Base-by-base conservation (phyloP, 2,888 invertebrate genomes). In the Hartigia nigra region DNA sequence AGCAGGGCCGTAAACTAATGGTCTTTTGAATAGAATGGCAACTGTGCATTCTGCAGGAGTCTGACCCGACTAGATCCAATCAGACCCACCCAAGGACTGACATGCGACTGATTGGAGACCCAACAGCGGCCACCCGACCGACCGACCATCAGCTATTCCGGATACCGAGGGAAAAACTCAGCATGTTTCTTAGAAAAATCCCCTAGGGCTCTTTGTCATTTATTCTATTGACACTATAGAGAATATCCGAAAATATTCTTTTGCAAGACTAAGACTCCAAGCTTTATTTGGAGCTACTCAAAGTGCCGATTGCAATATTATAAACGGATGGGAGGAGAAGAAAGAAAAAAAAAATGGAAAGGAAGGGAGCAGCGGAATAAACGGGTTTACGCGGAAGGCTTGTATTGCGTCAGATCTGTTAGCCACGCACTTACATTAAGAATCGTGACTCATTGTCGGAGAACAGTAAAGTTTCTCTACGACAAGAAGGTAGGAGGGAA, bases 321-420 rank as follows among this genome's bases (percentile, higher is more conserved):
- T 23, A 14, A 23, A 55, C 2, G 23, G 55, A 55, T 55, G 55
- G 36, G 70, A 78, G 55, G 77, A 75, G 39, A 76, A 78, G 70
- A 79, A 75, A 31, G 76, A 76, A 76, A 74, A 72, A 78, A 77
- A 78, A 70, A 31, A 31, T 23, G 12, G 69, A 70, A 69, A 74
- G 76, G 72, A 78, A 35, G 69, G 77, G 75, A 79, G 36, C 55
- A 55, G 55, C 2, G 14, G 55, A 55, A 55, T 55, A 55, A 55
- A 55, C 55, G 23, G 55, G 55, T 55, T 55, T 55, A 55, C 23
- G 55, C 55, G 55, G 55, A 55, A 55, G 55, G 55, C 14, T 23
- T 55, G 55, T 55, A 23, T 55, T 55, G 55, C 55, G 55, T 55
- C 55, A 55, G 55, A 55, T 55, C 55, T 55, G 55, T 55, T 55